These are phyloP conservation scores for Motacilla tschutschensis DNA, from an alignment of 2,113 vertebrate genomes.

Conservation along the genomic window DNA sequence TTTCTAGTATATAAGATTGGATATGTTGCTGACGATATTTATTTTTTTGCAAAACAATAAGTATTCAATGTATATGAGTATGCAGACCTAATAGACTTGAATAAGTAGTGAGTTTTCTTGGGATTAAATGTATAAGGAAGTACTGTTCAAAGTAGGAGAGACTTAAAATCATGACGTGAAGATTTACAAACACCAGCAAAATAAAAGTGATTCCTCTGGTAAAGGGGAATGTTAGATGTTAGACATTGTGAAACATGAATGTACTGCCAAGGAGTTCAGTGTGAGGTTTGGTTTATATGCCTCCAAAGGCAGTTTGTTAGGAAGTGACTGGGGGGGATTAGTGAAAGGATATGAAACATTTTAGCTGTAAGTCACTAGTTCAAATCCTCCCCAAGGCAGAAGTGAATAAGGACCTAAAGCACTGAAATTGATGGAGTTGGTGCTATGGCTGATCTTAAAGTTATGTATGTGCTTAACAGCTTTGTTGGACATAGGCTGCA, in stretches of 20 bases:
- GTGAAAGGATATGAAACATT: neutral
- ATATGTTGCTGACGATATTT: neutral
- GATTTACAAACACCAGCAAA: neutral
- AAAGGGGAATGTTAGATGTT: neutral
- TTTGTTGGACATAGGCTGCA: neutral
- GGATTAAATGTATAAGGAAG: neutral
- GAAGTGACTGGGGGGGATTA: neutral
- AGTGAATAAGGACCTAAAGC: neutral
- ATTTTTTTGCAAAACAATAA: neutral
- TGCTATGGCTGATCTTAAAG: neutral
- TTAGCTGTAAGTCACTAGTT: slow-evolving; percentile 13
- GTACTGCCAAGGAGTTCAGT: neutral
- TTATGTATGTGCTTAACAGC: slow-evolving; percentile 22
- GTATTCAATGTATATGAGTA: neutral
- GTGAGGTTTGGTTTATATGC: neutral
- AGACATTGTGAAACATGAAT: neutral
- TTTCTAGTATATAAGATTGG: neutral
- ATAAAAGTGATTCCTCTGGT: neutral
- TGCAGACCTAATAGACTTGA: neutral
- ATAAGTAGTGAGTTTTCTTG: neutral
- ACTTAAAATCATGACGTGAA: neutral
- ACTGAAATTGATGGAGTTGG: neutral
- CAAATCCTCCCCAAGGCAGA: neutral
- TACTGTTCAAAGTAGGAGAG: neutral
- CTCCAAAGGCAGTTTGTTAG: slow-evolving; percentile 22